Conservation (phyloP, 2,113 vertebrate genomes). For the Trogon melanurus region DNA sequence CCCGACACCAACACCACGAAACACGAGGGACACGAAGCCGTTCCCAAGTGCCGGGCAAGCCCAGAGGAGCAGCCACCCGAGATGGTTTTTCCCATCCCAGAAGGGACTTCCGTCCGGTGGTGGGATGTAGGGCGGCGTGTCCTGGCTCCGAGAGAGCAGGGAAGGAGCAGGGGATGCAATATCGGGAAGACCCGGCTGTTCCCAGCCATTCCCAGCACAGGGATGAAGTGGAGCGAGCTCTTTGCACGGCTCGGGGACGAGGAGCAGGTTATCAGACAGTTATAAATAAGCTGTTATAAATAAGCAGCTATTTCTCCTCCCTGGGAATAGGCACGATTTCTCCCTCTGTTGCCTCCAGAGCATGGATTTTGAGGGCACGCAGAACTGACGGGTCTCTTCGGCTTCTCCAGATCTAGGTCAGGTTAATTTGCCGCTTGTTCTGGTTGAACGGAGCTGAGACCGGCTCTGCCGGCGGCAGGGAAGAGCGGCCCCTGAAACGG, state of each 20-base stretch:
- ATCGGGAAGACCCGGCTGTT: neutral
- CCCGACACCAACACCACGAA: neutral
- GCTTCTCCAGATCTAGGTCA: constrained; percentile 50
- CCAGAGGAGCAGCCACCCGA: neutral
- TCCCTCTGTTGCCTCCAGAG: neutral
- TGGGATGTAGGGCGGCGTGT: neutral
- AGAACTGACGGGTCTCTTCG: neutral
- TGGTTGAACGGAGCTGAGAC: neutral
- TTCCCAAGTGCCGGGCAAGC: neutral
- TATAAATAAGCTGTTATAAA: neutral
- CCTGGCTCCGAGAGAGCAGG: rapidly evolving
- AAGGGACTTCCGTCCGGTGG: neutral
- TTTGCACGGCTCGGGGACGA: rapidly evolving
- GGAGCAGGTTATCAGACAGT: neutral
- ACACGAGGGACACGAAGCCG: neutral
- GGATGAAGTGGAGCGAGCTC: rapidly evolving
- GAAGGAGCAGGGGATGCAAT: neutral
- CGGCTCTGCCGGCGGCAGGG: neutral
- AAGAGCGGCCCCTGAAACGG: neutral
- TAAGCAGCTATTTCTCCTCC: neutral
- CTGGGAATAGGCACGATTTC: neutral
- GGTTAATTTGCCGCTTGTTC: constrained; percentile 9
- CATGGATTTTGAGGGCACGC: neutral
- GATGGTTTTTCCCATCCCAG: rapidly evolving
- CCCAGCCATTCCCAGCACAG: neutral